Base-by-base conservation (phyloP, 2,888 invertebrate species). In the Diogma glabrata region DNA sequence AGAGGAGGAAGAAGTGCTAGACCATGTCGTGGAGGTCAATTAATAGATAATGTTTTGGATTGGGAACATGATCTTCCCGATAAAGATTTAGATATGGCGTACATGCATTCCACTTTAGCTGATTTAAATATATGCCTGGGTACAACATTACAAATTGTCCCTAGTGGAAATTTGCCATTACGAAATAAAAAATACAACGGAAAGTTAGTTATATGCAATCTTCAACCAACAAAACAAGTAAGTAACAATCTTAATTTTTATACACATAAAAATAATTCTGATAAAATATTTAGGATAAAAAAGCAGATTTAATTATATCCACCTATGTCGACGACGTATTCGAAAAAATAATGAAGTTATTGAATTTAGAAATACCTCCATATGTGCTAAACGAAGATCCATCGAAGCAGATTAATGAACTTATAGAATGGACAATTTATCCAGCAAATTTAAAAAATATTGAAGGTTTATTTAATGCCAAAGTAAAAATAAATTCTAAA, bases 221-320 rank as follows among this genome's bases (percentile, higher is more conserved):
- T 99, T 50, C 99, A 99, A 67, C 85, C 89, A n/a, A 99, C 97
- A 3, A 95, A 96, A 75, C 91, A 94, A 73, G 93, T 91, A 74
- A 76, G 79, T 72, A 3, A 24, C 10, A 19, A 51, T n/a, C 16
- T 28, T 3, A 10, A 20, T 43, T 10, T 48, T 10, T 47, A 38
- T 43, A 2, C 49, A n/a, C n/a, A n/a, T n/a, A n/a, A n/a, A n/a
- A n/a, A n/a, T n/a, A n/a, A n/a, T n/a, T n/a, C n/a, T n/a, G n/a
- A n/a, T n/a, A n/a, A n/a, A n/a, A n/a, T 59, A 75, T 76, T 40
- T 64, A 90, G 89, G 92, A 95, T 64, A 87, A 87, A 64, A 89
- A 91, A 71, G 88, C 93, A 20, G 87, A 93, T 67, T 69, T 96
- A 53, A 76, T 87, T 47, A 91, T 96, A 57, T 84, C 91, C 62